Evolutionary conservation across 2,797 vertebrate species (phyloP), one percentile per base, ranked within the genome.

Genomic region (Poecile montanus): DNA sequence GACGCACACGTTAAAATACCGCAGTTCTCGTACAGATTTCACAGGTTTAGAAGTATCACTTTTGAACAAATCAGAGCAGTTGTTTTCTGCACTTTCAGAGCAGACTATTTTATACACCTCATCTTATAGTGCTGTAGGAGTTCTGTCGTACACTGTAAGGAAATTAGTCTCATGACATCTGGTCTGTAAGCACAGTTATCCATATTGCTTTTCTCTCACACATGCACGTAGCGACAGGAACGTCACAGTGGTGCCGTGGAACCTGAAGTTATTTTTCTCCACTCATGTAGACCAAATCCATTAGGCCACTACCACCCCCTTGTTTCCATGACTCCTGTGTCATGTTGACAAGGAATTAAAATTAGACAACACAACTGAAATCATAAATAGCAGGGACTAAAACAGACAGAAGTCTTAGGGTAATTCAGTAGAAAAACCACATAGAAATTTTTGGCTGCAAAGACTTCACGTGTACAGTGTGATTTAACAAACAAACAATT

Each of bases 161-260:
- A 89, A 83, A 85, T 77, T 13, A 71, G 30, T 42, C 71, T 85
- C 30, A 44, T 82, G 67, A 53, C 62, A 88, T 34, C 61, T 70
- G 36, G 60, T 87, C 53, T 17, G 1, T 56, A 57, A 79, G 58
- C 71, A 61, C 30, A 60, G 62, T 44, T 92, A 63, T 13, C 47
- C 62, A 53, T 38, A 56, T 9, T 61, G 40, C 72, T 95, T 94
- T 70, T 22, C 70, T 62, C 71, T 70, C 76, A 48, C 53, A 56
- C n/a, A 14, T 0, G 3, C 40, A 29, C 25, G 58, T 53, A 32
- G 12, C 0, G 0, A 48, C 11, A 9, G 56, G n/a, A 93, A 61
- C 10, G 44, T 61, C 47, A n/a, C n/a, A 30, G 40, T 8, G 6
- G 16, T 38, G 13, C 44, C 72, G 48, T 9, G 29, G 32, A 89